Conservation (phyloP, 2,888 invertebrate species). For the Andrena trimmerana region DNA sequence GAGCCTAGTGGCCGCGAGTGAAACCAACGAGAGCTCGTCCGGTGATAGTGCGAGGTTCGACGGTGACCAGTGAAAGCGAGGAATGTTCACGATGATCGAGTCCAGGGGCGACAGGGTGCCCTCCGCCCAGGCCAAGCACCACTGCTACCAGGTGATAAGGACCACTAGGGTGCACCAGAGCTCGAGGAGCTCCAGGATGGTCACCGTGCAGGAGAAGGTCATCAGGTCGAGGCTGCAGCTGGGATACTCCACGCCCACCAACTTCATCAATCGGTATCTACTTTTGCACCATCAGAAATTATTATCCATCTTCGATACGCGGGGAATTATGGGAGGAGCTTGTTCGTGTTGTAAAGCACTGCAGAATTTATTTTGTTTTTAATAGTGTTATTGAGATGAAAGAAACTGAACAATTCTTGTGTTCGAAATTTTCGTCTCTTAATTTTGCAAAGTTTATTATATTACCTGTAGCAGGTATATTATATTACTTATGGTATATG, state of each 20-base stretch:
- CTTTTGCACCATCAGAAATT: not conserved
- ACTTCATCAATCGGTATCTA: conserved; percentile 83
- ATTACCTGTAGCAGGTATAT: too few relatives aligned
- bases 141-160: conserved; percentile 82
- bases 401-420: too few relatives aligned
- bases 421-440: too few relatives aligned
- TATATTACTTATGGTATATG: too few relatives aligned
- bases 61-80: conserved; percentile 52
- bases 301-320: too few relatives aligned
- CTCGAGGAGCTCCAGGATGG: conserved; percentile 80
- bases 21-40: conserved; percentile 16
- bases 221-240: conserved; percentile 83
- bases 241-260: conserved; percentile 84
- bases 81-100: conserved; percentile 81
- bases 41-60: conserved; percentile 23
- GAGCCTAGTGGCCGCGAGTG: conserved; percentile 30
- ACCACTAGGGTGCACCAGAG: conserved; percentile 83
- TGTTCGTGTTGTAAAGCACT: too few relatives aligned
- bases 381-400: too few relatives aligned
- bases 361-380: too few relatives aligned
- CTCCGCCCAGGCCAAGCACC: conserved; percentile 72
- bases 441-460: too few relatives aligned
- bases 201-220: conserved; percentile 84
- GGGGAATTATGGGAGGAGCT: too few relatives aligned
- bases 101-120: conserved; percentile 77